Percentiles rank a stretch among this genome's conserved stretches.
phyloP scores from a whole-genome alignment of 1,140 invertebrate species.

The Apis cerana region DNA sequence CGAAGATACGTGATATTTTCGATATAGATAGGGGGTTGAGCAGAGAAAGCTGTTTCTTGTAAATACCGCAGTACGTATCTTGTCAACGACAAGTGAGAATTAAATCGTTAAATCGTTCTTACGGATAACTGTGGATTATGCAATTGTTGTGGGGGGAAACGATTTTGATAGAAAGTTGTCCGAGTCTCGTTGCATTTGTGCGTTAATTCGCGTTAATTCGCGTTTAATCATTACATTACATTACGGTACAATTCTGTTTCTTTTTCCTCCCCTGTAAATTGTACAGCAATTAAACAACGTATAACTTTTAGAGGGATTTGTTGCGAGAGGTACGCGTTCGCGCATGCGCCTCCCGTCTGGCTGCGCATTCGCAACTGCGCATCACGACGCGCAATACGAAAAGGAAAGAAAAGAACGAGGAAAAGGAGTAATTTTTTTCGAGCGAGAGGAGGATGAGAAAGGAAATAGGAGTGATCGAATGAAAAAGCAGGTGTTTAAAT shows the following conservation, averaged over 20 bases:
- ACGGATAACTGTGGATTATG: no score
- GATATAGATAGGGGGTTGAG: not conserved
- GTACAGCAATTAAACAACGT: not conserved
- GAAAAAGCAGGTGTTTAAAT: constrained; percentile 65
- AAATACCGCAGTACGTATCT: constrained; percentile 60
- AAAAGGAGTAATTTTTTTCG: not conserved
- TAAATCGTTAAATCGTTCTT: no score
- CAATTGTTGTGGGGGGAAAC: no score
- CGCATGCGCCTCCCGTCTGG: constrained; percentile 17
- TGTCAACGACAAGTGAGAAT: no score
- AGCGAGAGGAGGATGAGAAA: not conserved
- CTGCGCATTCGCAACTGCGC: constrained; percentile 9
- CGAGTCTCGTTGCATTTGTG: no score
- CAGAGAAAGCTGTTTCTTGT: constrained; percentile 67
- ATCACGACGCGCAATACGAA: not conserved
- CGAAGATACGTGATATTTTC: not conserved
- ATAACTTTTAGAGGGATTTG: not conserved
- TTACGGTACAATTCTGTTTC: not conserved
- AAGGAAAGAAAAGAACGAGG: not conserved
- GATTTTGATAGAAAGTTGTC: no score
- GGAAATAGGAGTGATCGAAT: constrained; percentile 14
- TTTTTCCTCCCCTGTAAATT: not conserved
- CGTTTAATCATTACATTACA: no score
- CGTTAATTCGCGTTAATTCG: not conserved
- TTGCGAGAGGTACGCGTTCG: not conserved